Base-by-base conservation (phyloP, 2,113 vertebrate species). In the Albula goreensis region DNA sequence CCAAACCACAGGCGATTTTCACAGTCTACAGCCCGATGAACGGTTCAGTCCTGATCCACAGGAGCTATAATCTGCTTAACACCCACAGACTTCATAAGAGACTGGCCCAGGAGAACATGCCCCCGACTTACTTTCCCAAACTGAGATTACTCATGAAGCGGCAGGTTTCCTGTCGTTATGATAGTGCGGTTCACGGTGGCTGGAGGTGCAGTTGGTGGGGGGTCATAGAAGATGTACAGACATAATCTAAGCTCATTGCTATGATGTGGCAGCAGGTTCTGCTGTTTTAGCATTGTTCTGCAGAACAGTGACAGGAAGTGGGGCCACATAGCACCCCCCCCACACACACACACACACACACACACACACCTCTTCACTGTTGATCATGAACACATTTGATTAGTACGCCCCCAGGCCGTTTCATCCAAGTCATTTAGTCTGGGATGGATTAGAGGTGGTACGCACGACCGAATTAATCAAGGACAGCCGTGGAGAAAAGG, bases 61-160 rank as follows among this genome's bases (percentile, higher is more conserved):
- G 6, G 17, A 74, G 9, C 70, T n/a, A 2, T 31, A 74, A 74
- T 74, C n/a, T 3, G 70, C 70, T 74, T 74, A 74, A 31, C 70
- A 31, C 4, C 70, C 22, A 0, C 19, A n/a, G 6, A 49, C 84
- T 88, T 82, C 86, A 57, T 85, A 41, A 86, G 66, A n/a, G 81
- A 83, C 86, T 88, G 83, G 86, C n/a, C 80, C 78, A 81, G 17
- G 12, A 87, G 81, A 86, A 91, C 78, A n/a, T 25, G 81, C 60
- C 88, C 86, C 88, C 85, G 83, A 86, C 89, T 89, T 87, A 50
- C 82, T 85, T 79, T 52, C 83, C 85, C 77, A 60, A 79, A 15
- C 63, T 82, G 88, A 90, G 88, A 87, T 90, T 90, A 90, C 88
- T 63, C 88, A 85, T 80, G 25, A 5, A 51, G 56, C 70, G 85